Conservation (phyloP, 1,140 invertebrate species). For the Babylonia areolata region DNA sequence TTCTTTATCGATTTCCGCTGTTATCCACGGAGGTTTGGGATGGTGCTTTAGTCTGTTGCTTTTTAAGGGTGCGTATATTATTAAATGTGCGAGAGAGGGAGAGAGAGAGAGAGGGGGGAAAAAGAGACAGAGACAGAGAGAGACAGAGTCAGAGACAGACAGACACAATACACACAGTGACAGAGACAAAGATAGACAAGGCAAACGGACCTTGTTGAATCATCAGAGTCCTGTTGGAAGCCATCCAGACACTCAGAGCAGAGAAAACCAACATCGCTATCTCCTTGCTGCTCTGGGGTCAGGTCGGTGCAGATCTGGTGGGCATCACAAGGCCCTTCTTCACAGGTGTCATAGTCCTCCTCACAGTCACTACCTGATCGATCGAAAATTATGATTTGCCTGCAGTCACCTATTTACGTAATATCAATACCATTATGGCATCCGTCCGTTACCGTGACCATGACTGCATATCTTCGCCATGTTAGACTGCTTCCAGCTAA, state of each 20-base stretch:
- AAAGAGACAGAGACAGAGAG: too few relatives aligned
- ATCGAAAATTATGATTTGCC: too few relatives aligned
- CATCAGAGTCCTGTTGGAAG: not conserved
- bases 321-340: conserved; percentile 35
- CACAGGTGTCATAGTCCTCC: conserved; percentile 42
- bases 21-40: too few relatives aligned
- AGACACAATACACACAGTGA: not conserved
- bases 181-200: too few relatives aligned
- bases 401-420: not conserved
- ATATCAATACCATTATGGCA: too few relatives aligned
- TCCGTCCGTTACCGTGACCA: too few relatives aligned
- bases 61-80: too few relatives aligned
- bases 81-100: too few relatives aligned
- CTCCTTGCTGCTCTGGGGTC: conserved; percentile 16
- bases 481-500: too few relatives aligned
- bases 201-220: not conserved
- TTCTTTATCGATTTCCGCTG: too few relatives aligned
- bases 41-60: too few relatives aligned
- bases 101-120: not conserved
- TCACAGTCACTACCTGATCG: conserved; percentile 39
- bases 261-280: not conserved
- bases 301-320: conserved; percentile 38
- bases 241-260: conserved; percentile 38
- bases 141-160: not conserved
- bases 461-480: too few relatives aligned